Evolutionary conservation across 2,797 vertebrate genomes (phyloP).

Genomic region (Tokudaia muenninki): DNA sequence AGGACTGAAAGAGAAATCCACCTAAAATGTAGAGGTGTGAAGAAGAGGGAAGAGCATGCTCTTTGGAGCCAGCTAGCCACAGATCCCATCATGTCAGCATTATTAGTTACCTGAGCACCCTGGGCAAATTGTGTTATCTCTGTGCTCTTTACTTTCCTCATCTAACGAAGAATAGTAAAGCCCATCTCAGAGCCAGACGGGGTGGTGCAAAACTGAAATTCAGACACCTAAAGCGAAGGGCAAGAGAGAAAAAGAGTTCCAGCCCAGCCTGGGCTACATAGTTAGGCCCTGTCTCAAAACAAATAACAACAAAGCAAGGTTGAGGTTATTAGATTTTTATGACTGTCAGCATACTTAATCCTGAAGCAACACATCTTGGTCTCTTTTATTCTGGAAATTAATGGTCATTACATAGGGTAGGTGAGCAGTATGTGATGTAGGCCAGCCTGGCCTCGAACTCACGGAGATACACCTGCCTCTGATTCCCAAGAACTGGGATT

Average conservation of each 20-base stretch:
- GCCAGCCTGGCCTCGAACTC: not conserved
- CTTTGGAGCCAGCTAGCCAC: not conserved
- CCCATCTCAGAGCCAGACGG: not conserved
- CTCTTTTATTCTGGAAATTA: not conserved
- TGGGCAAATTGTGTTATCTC: not conserved
- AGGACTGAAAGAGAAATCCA: conserved; percentile 24
- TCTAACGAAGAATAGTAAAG: not conserved
- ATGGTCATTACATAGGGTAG: too few species aligned
- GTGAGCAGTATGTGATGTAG: not conserved
- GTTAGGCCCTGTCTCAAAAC: not conserved
- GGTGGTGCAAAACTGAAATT: not conserved
- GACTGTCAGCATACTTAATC: not conserved
- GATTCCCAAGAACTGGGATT: not conserved
- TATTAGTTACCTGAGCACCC: not conserved
- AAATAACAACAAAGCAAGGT: not conserved
- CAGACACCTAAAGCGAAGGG: not conserved
- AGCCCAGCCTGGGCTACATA: not conserved
- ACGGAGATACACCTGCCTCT: not conserved
- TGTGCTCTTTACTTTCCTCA: not conserved
- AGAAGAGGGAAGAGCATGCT: not conserved
- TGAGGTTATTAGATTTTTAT: not conserved
- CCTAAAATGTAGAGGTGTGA: not conserved
- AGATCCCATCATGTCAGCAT: not conserved
- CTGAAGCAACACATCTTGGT: not conserved
- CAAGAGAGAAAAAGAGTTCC: not conserved